Evolutionary conservation across 2,888 invertebrate genomes (phyloP).

Genomic region (Arctia plantaginis): DNA sequence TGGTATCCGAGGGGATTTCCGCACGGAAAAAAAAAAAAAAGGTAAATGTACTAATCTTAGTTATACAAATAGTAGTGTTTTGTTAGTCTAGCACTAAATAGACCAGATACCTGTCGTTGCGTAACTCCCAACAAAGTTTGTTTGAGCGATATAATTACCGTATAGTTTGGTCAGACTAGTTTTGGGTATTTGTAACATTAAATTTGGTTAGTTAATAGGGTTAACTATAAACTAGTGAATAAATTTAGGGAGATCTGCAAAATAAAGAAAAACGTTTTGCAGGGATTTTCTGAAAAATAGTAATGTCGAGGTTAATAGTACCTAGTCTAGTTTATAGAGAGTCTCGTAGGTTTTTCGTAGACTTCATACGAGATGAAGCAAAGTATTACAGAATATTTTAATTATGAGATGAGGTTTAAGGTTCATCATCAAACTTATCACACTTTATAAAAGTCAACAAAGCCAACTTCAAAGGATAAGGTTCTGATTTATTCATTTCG

Average conservation of each 20-base stretch:
- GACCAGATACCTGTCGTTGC: neutral
- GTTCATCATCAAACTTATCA: too few relatives aligned
- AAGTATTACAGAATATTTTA: too few relatives aligned
- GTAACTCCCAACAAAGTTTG: neutral
- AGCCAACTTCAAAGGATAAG: too few relatives aligned
- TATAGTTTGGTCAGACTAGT: neutral
- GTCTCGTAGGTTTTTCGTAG: too few relatives aligned
- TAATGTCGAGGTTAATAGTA: neutral
- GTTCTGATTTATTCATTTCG: too few relatives aligned
- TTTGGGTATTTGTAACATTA: constrained; percentile 2
- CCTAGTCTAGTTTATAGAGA: too few relatives aligned
- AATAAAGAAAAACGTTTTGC: neutral
- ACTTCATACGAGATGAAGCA: too few relatives aligned
- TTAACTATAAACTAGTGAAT: neutral
- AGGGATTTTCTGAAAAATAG: neutral
- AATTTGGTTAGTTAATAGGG: neutral
- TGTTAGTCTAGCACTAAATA: neutral
- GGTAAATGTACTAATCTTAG: neutral
- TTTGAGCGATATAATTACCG: neutral
- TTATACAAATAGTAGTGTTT: neutral
- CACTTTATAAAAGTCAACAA: too few relatives aligned
- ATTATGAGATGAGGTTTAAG: too few relatives aligned
- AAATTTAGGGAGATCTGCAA: neutral
- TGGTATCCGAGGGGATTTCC: too few relatives aligned
- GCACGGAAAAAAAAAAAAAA: too few relatives aligned